Base-by-base conservation (phyloP, 2,113 vertebrate species). In the Zosterops borbonicus region DNA sequence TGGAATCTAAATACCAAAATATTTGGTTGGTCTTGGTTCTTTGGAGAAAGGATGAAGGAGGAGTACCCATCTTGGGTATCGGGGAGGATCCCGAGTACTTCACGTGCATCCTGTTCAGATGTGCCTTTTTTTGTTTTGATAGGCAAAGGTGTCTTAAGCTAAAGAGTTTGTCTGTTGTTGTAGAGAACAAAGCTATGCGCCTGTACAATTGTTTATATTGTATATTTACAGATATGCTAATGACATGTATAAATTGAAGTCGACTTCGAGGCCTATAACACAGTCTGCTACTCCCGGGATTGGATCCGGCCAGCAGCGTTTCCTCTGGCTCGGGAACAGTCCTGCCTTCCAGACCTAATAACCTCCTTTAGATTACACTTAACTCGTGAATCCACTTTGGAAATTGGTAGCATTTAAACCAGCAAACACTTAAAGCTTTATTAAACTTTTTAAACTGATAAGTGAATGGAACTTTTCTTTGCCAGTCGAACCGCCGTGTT, bases 161-260 rank as follows among this genome's bases (percentile, higher is more conserved):
- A 96, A 98, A 97, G 97, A 98, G 97, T 98, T 77, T 98, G 98
- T 98, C 98, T 99, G 78, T 98, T 98, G 98, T 98, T 98, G 98
- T 97, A 97, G 92, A 98, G 98, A 98, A 98, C 98, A 98, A 98
- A 98, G 96, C 98, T 98, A 97, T 97, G 98, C 95, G 97, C 98
- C 92, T 99, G 98, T 99, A 99, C 98, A 99, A 97, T 98, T 99
- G 98, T 99, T 98, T 98, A 99, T 99, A 99, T 97, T 98, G 97
- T 98, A 98, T 98, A 98, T 98, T 98, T 98, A 97, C 98, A 98
- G 96, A 98, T 97, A 97, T 97, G 98, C 98, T 98, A 98, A 98
- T 99, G 97, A 98, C 98, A 97, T 99, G 98, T 99, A 98, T 98
- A 98, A 97, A 97, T 96, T 92, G 92, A 98, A 98, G 98, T 98